Evolutionary conservation across 1,140 invertebrate species (phyloP), one percentile per base, ranked within the genome.

Genomic region (Tetramorium alpestre): DNA sequence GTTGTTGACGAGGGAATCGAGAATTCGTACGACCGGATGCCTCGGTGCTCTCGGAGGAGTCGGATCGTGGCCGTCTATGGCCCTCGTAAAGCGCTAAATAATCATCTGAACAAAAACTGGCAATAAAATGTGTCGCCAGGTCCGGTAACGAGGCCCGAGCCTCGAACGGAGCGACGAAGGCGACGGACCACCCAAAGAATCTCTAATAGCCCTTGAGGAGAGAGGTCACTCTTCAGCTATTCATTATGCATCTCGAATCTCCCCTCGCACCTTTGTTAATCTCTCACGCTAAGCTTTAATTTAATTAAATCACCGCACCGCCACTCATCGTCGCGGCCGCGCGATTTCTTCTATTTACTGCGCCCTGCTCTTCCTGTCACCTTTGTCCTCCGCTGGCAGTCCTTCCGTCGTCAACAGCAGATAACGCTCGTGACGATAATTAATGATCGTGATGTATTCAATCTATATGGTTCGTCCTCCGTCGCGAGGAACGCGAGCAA

Each of bases 241-340:
- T 95, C 94, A 95, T 95, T 95, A 95, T 95, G 95, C 94, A 95
- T 95, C 94, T 95, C 91, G 90, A 92, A 95, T 95, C 94, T 95
- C 93, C 93, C 89, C 94, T 95, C 94, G 93, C 95, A 94, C 94
- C 94, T 95, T 95, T 93, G 94, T 95, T 95, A 95, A 95, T 95
- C 94, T 95, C 92, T 95, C 92, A 90, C 80, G 77, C 92, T 94
- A 94, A 95, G 94, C 94, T 94, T 95, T 95, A 94, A 95, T 95
- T 95, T 95, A 95, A 95, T 95, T 95, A 94, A 95, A 95, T 90
- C 49, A 92, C 93, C 91, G 93, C 92, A 87, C 89, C 87, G 92
- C 64, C 64, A 70, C 58, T 8, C 22, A 49, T 81, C 54, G 51
- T 58, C 47, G 72, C 69, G 69, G 58, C 62, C 80, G 64, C 81